These are phyloP conservation scores for Onychostoma macrolepis DNA, from an alignment of 2,113 vertebrate genomes.

Conservation along the genomic window DNA sequence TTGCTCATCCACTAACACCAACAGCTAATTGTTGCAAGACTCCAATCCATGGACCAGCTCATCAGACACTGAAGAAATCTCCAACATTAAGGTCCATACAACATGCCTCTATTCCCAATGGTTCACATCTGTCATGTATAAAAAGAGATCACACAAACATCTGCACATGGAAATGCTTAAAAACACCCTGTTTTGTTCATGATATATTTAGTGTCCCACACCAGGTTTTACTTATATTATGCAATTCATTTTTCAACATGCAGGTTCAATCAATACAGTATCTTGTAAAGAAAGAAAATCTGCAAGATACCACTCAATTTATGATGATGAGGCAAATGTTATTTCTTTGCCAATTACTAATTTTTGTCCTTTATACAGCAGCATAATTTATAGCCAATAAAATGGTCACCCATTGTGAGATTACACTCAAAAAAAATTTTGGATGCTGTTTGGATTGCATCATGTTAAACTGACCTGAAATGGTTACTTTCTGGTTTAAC, in stretches of 20 bases:
- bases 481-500: too few relatives aligned
- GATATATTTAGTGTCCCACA: conserved; percentile 49
- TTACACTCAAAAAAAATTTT: too few relatives aligned
- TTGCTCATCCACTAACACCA: conserved; percentile 10
- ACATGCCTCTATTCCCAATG: conserved; percentile 17
- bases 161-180: conserved; percentile 64
- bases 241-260: conserved; percentile 54
- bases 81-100: conserved; percentile 11
- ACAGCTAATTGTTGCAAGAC: conserved; percentile 15
- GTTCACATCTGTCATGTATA: conserved; percentile 2
- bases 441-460: too few relatives aligned
- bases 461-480: too few relatives aligned
- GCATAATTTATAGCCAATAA: conserved; percentile 50
- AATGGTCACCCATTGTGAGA: neutral
- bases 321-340: conserved; percentile 49
- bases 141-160: conserved; percentile 24
- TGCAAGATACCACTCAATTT: conserved; percentile 52
- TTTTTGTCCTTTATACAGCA: conserved; percentile 51
- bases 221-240: conserved; percentile 51
- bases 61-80: neutral
- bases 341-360: conserved; percentile 58
- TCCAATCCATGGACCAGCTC: neutral
- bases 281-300: conserved; percentile 46
- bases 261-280: conserved; percentile 47
- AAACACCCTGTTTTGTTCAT: conserved; percentile 35